Base-by-base conservation (phyloP, 2,888 invertebrate genomes). In the Erannis defoliaria region DNA sequence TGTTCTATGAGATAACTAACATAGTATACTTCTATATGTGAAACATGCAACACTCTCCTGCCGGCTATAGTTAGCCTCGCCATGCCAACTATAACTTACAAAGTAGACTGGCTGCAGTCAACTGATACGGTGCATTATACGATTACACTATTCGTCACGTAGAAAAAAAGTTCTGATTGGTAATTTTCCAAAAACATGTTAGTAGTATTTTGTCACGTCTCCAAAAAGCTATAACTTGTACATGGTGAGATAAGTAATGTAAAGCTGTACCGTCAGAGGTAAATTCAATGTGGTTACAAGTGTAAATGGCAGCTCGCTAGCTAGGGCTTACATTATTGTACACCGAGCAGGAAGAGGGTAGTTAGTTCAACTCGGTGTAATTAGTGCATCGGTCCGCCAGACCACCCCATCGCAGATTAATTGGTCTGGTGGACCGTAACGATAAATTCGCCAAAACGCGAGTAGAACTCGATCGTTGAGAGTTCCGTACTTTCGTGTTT, bases 51-150 rank as follows among this genome's bases (percentile, higher is more conserved):
- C n/a, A 84, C 88, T 8, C 75, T 86, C 10, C 80, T 94, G 16
- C 94, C 95, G 0, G 93, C 94, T 23, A 89, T 96, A 19, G 88
- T 95, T 43, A 90, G 93, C 64, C 91, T 97, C n/a, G n/a, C 81
- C 95, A 95, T 89, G 82, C 93, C 57, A 97, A 97, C 86, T 95
- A 95, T 76, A 97, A 96, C 60, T 86, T 97, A 55, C 95, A 96
- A n/a, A 82, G 91, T 96, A 3, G 88, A 93, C 4, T 78, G 82
- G 1, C 88, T 96, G 12, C 84, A 90, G 23, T 90, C 94, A 0
- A 79, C 84, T 9, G 96, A 96, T 72, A 94, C 95, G 0, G 96
- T 95, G 0, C 94, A 94, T 69, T 96, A 96, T 72, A 94, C 94
- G n/a, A n/a, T n/a, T n/a, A n/a, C n/a, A n/a, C n/a, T n/a, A n/a